Evolutionary conservation across 2,113 vertebrate species (phyloP).

Genomic region (Hippotragus niger): DNA sequence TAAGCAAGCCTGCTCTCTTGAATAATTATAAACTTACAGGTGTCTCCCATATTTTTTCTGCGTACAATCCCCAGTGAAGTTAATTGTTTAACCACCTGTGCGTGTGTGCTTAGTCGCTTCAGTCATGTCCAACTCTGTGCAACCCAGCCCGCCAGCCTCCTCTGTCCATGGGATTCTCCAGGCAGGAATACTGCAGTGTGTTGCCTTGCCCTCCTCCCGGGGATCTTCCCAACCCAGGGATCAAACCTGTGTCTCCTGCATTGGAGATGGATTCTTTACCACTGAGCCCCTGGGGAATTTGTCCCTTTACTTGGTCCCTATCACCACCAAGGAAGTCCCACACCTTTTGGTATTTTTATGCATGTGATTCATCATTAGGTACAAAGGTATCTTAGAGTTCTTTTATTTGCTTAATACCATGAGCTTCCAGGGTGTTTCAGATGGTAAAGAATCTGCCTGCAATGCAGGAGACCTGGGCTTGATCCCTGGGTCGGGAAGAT

Average conservation of each 20-base stretch:
- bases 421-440: background rate
- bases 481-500: background rate
- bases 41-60: background rate
- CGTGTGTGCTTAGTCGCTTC: fast-evolving
- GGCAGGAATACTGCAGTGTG: background rate
- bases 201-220: background rate
- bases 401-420: background rate
- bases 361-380: background rate
- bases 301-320: background rate
- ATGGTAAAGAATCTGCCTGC: background rate
- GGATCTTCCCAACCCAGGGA: background rate
- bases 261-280: background rate
- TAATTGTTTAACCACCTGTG: background rate
- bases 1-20: background rate
- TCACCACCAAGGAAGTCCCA: background rate
- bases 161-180: background rate
- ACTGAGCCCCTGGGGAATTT: background rate
- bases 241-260: background rate
- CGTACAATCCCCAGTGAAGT: background rate
- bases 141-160: background rate
- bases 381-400: background rate
- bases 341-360: background rate
- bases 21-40: background rate
- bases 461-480: background rate
- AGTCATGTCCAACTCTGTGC: background rate